Base-by-base conservation (phyloP, 2,888 invertebrate genomes). In the Rhorus exstirpatorius region DNA sequence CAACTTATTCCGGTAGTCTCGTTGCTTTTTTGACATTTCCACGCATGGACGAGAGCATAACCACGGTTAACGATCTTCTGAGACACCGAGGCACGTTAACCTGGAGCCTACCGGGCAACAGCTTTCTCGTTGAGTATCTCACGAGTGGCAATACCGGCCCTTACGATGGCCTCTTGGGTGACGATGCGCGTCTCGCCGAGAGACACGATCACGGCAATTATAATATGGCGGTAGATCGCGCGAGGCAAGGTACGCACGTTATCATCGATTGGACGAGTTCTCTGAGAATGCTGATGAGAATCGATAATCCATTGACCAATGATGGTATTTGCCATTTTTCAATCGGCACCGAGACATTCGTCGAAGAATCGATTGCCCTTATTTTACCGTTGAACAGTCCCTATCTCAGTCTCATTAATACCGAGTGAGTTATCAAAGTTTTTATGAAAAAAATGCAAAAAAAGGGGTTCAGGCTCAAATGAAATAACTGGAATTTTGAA, bases 11-110 rank as follows among this genome's bases (percentile, higher is more conserved):
- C 72, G 98, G 98, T 1, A 98, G 97, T 93, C 94, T 98, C 86
- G 98, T 98, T 0, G 98, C 98, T 0, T 98, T 98, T 92, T 94
- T 98, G 51, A 98, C 98, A 0, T 98, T 98, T 90, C 98, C 98
- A 0, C 96, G 97, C 91, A 96, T 96, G 89, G 96, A 97, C 91
- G 93, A 94, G 38, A 95, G 97, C 0, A 95, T 97, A 26, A 95
- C 96, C 1, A 95, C 95, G 0, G 92, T 97, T 0, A 93, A 95
- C 0, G 96, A 97, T 82, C 92, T 97, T 8, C 86, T 97, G 67
- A 91, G 90, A 0, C 94, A 95, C 31, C 93, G 92, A 44, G 94
- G 94, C 0, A 93, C 94, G 0, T 94, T 96, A 49, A 95, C 96
- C 0, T 98, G 97, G 96, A 97, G 97, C 0, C 94, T 97, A 41